Percentiles rank a stretch among this genome's conserved stretches.
These are phyloP conservation scores for Macaca nemestrina DNA, from an alignment of 2,113 vertebrate genomes.

Conservation along the genomic window DNA sequence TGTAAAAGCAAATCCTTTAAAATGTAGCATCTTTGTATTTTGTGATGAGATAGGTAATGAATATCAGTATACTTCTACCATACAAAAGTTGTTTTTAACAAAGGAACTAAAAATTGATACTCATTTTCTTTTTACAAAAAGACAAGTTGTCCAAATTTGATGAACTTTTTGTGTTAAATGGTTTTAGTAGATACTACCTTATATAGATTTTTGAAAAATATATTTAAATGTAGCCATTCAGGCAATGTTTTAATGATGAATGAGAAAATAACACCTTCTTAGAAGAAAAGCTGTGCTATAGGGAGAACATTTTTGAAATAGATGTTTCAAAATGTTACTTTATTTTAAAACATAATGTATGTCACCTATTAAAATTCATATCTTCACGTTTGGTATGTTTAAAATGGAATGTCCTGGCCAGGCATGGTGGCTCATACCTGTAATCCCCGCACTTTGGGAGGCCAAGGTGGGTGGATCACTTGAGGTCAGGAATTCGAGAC, in stretches of 20 bases:
- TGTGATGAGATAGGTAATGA: not conserved
- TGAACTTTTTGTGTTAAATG: not conserved
- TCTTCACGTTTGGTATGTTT: not conserved
- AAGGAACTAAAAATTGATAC: not conserved
- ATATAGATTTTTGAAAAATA: constrained; percentile 25
- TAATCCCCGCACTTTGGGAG: no score
- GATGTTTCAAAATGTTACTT: not conserved
- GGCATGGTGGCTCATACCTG: no score
- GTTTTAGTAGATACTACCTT: not conserved
- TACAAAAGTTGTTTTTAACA: not conserved
- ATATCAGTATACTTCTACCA: not conserved
- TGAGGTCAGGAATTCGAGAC: no score
- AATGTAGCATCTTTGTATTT: not conserved
- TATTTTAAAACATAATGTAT: not conserved
- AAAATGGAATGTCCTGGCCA: not conserved
- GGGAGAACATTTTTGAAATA: not conserved
- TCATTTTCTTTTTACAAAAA: constrained; percentile 9
- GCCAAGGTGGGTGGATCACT: no score
- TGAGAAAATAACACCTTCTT: not conserved
- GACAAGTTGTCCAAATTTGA: not conserved
- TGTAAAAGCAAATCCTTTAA: not conserved
- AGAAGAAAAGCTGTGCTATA: not conserved
- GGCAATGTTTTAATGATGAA: not conserved
- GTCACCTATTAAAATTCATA: not conserved
- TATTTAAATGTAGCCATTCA: not conserved